Conservation (phyloP, 1,140 invertebrate species). For the Lysiphlebus fabarum region DNA sequence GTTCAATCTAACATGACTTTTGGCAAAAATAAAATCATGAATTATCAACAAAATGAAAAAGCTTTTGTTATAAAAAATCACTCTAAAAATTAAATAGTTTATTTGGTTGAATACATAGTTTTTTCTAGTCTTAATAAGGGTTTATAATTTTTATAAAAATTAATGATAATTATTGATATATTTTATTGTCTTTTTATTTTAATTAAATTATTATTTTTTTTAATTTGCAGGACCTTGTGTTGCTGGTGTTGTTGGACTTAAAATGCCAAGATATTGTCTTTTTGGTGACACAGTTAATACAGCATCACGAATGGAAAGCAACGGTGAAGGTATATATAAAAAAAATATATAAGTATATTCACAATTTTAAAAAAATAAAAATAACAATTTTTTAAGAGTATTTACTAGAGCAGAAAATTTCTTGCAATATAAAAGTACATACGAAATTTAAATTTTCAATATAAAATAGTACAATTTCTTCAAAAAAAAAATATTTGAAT, state of each 20-base stretch:
- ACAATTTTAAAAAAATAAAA: neutral
- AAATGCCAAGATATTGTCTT: conserved; percentile 90
- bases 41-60: too few relatives aligned
- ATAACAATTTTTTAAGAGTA: neutral
- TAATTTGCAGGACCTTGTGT: conserved; percentile 73
- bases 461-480: too few relatives aligned
- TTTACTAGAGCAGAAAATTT: neutral
- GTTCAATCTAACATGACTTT: too few relatives aligned
- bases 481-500: too few relatives aligned
- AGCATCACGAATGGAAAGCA: conserved; percentile 91
- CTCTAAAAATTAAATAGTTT: too few relatives aligned
- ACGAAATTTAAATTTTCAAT: too few relatives aligned
- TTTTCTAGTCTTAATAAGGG: too few relatives aligned
- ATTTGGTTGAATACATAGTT: too few relatives aligned
- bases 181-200: neutral
- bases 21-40: too few relatives aligned
- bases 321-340: conserved; percentile 66
- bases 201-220: neutral
- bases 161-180: neutral
- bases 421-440: too few relatives aligned
- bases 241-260: conserved; percentile 90
- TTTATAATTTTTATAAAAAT: neutral
- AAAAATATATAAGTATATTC: neutral
- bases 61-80: too few relatives aligned
- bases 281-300: conserved; percentile 95